Conservation (phyloP, 2,888 invertebrate genomes). For the Melipona bicolor region DNA sequence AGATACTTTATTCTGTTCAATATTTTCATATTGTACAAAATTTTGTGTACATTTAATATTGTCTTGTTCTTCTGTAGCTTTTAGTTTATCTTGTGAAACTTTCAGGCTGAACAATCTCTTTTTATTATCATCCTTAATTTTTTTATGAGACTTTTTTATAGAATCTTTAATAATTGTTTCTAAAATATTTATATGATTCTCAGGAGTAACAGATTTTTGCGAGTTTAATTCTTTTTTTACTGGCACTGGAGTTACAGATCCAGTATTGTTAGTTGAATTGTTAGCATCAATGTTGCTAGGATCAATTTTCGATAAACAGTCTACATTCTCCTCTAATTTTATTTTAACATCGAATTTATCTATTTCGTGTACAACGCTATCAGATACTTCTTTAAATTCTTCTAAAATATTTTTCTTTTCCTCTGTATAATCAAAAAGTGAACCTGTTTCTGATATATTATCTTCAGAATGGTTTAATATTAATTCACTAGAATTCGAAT, state of each 20-base stretch:
- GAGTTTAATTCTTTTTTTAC: slow-evolving; percentile 5
- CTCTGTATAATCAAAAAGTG: slow-evolving; percentile 55
- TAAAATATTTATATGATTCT: slow-evolving; percentile 74
- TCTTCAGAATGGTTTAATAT: slow-evolving; percentile 65
- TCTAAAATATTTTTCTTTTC: slow-evolving; percentile 14
- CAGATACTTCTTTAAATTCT: neutral
- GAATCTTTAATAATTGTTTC: slow-evolving; percentile 74
- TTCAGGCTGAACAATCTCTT: slow-evolving; percentile 70
- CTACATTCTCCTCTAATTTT: slow-evolving; percentile 2
- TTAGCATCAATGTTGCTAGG: neutral
- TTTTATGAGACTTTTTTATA: slow-evolving; percentile 80
- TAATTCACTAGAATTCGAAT: slow-evolving; percentile 64
- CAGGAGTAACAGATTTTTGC: slow-evolving; percentile 71
- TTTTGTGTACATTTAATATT: neutral
- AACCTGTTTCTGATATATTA: slow-evolving; percentile 71
- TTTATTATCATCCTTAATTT: slow-evolving; percentile 76
- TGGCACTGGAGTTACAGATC: slow-evolving; percentile 48
- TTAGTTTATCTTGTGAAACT: slow-evolving; percentile 41
- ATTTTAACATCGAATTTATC: neutral
- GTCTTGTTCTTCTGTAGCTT: slow-evolving; percentile 3
- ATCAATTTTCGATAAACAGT: neutral
- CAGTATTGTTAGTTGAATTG: neutral
- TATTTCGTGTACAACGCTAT: neutral
- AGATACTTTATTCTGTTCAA: neutral
- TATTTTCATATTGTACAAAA: slow-evolving; percentile 8